phyloP scores from a whole-genome alignment of 2,888 invertebrate genomes.

The Trachelus iudaicus region DNA sequence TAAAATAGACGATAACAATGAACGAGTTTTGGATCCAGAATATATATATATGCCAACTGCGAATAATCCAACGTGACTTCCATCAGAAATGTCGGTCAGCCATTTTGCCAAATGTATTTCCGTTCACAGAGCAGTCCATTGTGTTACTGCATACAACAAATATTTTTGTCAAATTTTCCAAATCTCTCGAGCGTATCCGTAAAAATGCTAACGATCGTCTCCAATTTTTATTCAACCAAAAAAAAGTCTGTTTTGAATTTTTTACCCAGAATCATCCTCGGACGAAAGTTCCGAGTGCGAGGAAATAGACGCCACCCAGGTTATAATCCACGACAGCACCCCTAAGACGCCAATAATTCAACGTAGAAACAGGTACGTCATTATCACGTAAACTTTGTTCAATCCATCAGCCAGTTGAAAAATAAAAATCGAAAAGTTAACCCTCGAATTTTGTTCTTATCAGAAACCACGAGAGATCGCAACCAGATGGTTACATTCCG shows the following conservation, averaged over 20 bases:
- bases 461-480: constrained; percentile 58
- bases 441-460: constrained; percentile 33
- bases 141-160: neutral
- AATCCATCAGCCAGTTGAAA: neutral
- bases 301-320: constrained; percentile 82
- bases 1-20: neutral
- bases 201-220: too few species aligned
- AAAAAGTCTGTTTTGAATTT: neutral
- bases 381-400: neutral
- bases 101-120: neutral
- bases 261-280: constrained; percentile 31
- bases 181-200: neutral
- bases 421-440: neutral
- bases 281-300: constrained; percentile 71
- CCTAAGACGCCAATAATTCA: constrained; percentile 78
- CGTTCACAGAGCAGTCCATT: neutral
- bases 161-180: neutral
- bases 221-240: too few species aligned
- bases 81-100: neutral
- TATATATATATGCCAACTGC: neutral
- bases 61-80: neutral
- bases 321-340: constrained; percentile 83
- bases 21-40: neutral
- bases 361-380: constrained; percentile 58
- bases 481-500: constrained; percentile 64